phyloP scores from a whole-genome alignment of 2,888 invertebrate genomes.

The Dryobotodes eremita region DNA sequence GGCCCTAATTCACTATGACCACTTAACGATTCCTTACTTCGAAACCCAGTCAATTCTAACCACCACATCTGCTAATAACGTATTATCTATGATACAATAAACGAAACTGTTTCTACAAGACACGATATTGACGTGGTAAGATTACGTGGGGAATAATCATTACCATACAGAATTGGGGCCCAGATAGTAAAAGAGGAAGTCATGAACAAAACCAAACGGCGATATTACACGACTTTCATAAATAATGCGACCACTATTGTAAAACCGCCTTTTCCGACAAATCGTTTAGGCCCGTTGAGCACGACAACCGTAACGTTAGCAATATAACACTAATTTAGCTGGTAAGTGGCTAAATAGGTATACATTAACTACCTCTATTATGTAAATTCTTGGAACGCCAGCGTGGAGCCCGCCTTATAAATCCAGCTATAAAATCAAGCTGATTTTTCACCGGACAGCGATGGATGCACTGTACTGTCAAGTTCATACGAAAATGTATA shows the following conservation, averaged over 20 bases:
- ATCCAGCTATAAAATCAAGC: constrained; percentile 15
- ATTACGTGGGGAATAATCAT: no score
- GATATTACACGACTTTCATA: constrained; percentile 34
- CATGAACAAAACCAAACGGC: constrained; percentile 33
- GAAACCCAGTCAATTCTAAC: no score
- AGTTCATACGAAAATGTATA: constrained; percentile 10
- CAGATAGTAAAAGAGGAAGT: constrained; percentile 11
- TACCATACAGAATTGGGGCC: no score
- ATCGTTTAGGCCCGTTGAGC: constrained; percentile 48
- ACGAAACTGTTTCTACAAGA: no score
- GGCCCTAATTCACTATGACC: no score
- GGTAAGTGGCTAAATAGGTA: constrained; percentile 46
- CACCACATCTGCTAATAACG: no score
- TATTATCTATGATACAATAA: no score
- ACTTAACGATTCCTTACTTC: no score
- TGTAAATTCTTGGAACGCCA: constrained; percentile 17
- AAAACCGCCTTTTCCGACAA: constrained; percentile 47
- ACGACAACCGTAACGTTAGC: constrained; percentile 47
- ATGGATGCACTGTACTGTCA: constrained; percentile 15
- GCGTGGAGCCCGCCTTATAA: constrained; percentile 3
- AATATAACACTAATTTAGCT: constrained; percentile 52
- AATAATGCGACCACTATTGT: constrained; percentile 33
- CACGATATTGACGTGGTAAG: no score
- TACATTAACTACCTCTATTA: constrained; percentile 27
- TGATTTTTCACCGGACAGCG: constrained; percentile 21